Evolutionary conservation across 2,113 vertebrate genomes (phyloP).

Genomic region (Phaetusa simplex): DNA sequence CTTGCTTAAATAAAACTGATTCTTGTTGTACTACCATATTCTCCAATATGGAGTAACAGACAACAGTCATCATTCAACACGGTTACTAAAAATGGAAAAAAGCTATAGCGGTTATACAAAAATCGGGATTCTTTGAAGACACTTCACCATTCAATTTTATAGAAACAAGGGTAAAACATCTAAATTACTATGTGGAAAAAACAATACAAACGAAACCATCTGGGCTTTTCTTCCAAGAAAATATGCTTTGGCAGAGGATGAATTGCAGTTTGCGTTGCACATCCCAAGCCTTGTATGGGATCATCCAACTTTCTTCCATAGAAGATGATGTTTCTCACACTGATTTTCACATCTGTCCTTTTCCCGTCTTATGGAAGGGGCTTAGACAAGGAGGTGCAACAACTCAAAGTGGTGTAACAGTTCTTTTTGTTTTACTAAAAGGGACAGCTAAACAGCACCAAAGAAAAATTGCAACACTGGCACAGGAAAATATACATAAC

Average conservation of each 20-base stretch:
- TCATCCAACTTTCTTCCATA: neutral
- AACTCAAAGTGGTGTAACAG: neutral
- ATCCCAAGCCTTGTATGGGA: neutral
- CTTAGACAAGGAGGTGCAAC: neutral
- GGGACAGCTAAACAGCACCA: neutral
- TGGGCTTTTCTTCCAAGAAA: neutral
- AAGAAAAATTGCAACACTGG: neutral
- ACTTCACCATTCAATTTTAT: neutral
- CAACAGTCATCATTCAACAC: neutral
- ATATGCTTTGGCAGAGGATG: neutral
- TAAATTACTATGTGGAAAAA: neutral
- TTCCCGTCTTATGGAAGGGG: neutral
- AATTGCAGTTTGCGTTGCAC: neutral
- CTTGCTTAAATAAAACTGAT: neutral
- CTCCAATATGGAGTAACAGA: neutral
- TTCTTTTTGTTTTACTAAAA: neutral
- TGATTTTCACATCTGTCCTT: neutral
- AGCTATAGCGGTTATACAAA: accelerated
- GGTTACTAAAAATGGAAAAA: neutral
- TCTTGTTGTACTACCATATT: neutral
- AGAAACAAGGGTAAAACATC: neutral
- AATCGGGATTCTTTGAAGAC: neutral
- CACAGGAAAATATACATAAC: neutral
- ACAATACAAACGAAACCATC: neutral
- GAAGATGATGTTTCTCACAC: neutral